Percentiles rank a stretch among this genome's conserved stretches.
Conservation (phyloP, 2,888 invertebrate genomes). For the Eupithecia pulchellata region DNA sequence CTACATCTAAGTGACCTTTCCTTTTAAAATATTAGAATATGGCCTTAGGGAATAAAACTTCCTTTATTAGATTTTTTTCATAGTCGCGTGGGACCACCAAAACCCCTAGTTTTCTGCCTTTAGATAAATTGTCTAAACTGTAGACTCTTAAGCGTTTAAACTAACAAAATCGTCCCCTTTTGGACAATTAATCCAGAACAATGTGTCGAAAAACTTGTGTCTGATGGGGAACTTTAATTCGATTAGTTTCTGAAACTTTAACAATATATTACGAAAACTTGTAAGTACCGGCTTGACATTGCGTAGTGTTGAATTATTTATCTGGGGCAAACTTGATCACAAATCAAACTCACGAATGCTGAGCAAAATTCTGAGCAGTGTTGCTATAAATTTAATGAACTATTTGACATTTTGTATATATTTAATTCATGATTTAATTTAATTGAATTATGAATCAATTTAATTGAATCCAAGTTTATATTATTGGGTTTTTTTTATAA, state of each 20-base stretch:
- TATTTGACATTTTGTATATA: no score
- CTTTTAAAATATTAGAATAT: no score
- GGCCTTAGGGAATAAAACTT: no score
- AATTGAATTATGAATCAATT: no score
- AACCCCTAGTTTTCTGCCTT: neutral
- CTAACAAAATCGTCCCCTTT: neutral
- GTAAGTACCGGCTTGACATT: conserved; percentile 7
- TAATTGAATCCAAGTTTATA: no score
- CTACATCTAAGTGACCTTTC: no score
- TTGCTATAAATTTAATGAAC: no score
- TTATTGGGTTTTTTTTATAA: no score
- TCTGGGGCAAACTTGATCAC: neutral
- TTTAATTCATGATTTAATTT: no score
- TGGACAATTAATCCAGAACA: conserved; percentile 11
- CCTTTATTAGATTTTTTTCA: neutral
- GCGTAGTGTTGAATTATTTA: conserved; percentile 1
- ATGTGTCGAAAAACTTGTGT: conserved; percentile 26
- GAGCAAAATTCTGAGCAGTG: no score
- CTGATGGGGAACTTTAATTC: conserved; percentile 26
- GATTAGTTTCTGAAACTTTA: conserved; percentile 31
- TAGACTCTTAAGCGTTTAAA: neutral
- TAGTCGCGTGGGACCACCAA: neutral
- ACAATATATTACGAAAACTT: conserved; percentile 34
- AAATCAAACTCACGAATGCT: neutral
- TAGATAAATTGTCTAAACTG: conserved; percentile 5